Conservation (phyloP, 2,888 invertebrate species). For the Stenolophus ochropezus region DNA sequence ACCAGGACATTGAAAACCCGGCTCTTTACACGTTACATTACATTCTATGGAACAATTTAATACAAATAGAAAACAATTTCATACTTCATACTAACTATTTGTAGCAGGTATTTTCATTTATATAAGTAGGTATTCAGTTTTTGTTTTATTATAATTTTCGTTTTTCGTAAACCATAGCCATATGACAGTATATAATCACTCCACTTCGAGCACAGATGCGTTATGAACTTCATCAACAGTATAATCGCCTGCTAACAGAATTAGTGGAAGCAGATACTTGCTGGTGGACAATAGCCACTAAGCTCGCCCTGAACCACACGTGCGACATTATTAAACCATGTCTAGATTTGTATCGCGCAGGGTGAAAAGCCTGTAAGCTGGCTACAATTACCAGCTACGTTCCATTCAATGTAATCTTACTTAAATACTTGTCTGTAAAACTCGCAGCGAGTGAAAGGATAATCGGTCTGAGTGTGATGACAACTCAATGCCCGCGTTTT, state of each 20-base stretch:
- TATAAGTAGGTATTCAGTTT: no score
- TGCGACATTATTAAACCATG: slow-evolving; percentile 7
- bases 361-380: slow-evolving; percentile 4
- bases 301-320: background rate
- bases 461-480: slow-evolving; percentile 4
- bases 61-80: no score
- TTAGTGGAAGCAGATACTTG: background rate
- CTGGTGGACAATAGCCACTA: background rate
- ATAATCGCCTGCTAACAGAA: background rate
- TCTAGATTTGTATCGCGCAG: background rate
- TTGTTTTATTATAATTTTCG: no score
- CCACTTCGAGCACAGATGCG: no score
- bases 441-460: slow-evolving; percentile 4
- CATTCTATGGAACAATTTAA: no score
- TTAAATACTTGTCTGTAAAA: slow-evolving; percentile 25
- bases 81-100: no score
- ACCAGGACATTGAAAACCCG: no score
- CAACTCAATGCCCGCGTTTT: background rate
- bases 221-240: background rate
- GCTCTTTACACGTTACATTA: no score
- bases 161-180: no score
- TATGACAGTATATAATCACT: no score
- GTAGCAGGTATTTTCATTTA: no score
- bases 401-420: slow-evolving; percentile 25
- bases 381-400: slow-evolving; percentile 1